A percentile compares a stretch with the other conserved stretches of the same genome.
These are phyloP conservation scores for Galemys pyrenaicus DNA, from an alignment of 2,113 vertebrate species.

Conservation along the genomic window DNA sequence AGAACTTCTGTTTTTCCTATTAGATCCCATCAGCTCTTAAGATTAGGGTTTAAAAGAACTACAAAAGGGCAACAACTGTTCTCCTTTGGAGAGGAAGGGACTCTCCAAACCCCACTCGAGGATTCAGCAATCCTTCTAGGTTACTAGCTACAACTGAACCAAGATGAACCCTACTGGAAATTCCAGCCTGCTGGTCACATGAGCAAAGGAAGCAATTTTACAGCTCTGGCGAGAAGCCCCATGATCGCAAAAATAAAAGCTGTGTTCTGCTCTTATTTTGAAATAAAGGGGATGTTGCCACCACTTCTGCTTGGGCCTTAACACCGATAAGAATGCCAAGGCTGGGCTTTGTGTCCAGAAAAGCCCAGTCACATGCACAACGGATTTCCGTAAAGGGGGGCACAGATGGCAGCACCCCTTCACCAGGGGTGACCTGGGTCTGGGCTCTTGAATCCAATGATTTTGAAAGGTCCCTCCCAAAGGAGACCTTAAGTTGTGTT, in stretches of 20 bases:
- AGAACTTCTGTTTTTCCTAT: neutral
- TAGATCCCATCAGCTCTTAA: neutral
- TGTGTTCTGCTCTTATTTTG: slow-evolving; percentile 17
- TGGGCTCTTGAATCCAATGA: neutral
- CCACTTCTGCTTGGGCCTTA: neutral
- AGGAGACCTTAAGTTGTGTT: neutral
- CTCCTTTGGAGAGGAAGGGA: neutral
- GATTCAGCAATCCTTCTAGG: neutral
- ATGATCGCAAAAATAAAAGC: neutral
- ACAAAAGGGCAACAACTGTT: neutral
- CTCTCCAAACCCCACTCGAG: neutral
- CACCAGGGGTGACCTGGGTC: neutral
- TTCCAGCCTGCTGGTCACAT: neutral
- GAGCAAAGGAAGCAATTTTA: neutral
- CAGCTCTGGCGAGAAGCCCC: neutral
- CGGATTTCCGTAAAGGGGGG: neutral
- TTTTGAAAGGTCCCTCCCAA: neutral
- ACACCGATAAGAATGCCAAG: neutral
- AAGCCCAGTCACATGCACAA: neutral
- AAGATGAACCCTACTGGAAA: neutral
- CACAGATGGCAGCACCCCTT: neutral
- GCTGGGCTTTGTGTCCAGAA: neutral
- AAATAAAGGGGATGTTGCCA: neutral
- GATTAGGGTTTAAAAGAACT: neutral
- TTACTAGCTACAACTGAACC: neutral